Evolutionary conservation across 2,113 vertebrate species (phyloP).

Genomic region (Clarias gariepinus): DNA sequence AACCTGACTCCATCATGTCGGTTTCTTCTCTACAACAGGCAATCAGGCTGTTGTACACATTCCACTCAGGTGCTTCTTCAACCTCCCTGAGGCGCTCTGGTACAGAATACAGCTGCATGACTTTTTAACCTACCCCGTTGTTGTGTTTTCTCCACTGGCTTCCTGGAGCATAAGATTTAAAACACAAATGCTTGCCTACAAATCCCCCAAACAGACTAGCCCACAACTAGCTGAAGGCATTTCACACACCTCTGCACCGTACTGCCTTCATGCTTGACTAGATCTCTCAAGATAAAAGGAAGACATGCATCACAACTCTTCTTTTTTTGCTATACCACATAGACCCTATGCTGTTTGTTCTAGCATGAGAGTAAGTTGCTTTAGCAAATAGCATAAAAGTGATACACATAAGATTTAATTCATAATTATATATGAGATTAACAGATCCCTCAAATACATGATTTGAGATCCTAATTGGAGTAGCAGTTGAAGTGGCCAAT

Average conservation of each 20-base stretch:
- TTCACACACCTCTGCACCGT: not conserved
- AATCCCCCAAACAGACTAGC: not conserved
- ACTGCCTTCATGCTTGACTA: not conserved
- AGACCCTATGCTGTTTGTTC: not conserved
- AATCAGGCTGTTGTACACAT: no score
- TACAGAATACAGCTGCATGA: not conserved
- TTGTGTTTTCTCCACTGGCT: not conserved
- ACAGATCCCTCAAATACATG: not conserved
- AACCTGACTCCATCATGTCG: not conserved
- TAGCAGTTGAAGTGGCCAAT: not conserved
- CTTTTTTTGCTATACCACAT: not conserved
- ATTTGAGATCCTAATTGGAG: not conserved
- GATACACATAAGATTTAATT: no score
- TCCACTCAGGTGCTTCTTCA: no score
- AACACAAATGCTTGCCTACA: not conserved
- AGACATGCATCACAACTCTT: not conserved
- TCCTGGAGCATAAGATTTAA: not conserved
- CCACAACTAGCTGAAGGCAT: not conserved
- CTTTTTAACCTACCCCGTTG: not conserved
- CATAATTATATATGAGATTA: not conserved
- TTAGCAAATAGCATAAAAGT: not conserved
- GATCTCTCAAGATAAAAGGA: not conserved
- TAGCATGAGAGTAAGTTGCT: not conserved
- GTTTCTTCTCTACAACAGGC: not conserved
- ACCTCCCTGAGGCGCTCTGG: not conserved